phyloP scores from a whole-genome alignment of 2,888 invertebrate genomes.

The Teinopalpus imperialis region DNA sequence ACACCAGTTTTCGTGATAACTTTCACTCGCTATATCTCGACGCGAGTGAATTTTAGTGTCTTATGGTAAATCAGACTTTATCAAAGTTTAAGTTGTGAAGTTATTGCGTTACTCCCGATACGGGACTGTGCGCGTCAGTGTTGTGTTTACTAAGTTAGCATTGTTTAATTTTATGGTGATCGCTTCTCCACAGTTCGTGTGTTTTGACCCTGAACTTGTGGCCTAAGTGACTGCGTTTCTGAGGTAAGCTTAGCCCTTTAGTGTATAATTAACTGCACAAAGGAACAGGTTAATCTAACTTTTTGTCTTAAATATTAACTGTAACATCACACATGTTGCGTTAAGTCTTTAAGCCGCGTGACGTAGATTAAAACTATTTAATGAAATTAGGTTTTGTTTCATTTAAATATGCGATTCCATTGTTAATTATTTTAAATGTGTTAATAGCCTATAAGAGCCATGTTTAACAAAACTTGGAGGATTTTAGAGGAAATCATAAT shows the following conservation, averaged over 20 bases:
- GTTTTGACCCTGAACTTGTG: slow-evolving; percentile 63
- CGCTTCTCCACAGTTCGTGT: slow-evolving; percentile 44
- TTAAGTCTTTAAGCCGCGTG: slow-evolving; percentile 5
- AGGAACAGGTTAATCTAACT: neutral
- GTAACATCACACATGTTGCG: slow-evolving; percentile 7
- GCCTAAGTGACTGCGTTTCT: slow-evolving; percentile 46
- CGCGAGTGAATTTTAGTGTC: slow-evolving; percentile 24
- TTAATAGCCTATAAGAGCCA: too few species aligned
- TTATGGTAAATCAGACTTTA: slow-evolving; percentile 10
- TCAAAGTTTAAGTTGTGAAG: slow-evolving; percentile 20
- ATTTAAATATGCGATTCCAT: too few species aligned
- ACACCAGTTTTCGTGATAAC: slow-evolving; percentile 49
- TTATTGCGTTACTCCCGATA: slow-evolving; percentile 28
- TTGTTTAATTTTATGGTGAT: slow-evolving; percentile 56
- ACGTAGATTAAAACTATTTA: too few species aligned
- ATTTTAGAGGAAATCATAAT: too few species aligned
- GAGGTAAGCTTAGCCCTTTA: slow-evolving; percentile 46
- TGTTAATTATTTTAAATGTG: too few species aligned
- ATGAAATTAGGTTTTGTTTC: too few species aligned
- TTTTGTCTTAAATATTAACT: neutral
- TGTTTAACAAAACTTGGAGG: too few species aligned
- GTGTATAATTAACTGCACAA: neutral
- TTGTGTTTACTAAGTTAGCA: slow-evolving; percentile 64
- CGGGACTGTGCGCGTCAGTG: slow-evolving; percentile 38
- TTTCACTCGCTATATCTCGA: slow-evolving; percentile 43